Evolutionary conservation across 2,888 invertebrate genomes (phyloP).

Genomic region (Heteromyza rotundicornis): DNA sequence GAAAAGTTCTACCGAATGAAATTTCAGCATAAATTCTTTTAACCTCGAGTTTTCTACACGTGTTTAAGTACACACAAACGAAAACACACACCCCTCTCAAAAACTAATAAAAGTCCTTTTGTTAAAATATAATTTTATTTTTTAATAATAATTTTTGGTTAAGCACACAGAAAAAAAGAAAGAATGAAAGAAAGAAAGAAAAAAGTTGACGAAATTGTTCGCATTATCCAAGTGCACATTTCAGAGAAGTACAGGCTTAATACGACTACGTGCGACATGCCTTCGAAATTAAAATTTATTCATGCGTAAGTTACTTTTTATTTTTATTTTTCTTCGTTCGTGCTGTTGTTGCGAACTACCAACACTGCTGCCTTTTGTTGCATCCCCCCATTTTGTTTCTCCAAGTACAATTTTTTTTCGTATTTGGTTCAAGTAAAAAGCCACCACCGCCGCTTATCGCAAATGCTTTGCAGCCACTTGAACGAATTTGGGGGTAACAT

Average conservation of each 20-base stretch:
- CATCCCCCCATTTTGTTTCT: no score
- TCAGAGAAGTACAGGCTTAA: neutral
- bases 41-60: no score
- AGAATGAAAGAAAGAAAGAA: no score
- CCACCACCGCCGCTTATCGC: neutral
- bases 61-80: no score
- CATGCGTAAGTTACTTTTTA: conserved; percentile 11
- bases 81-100: neutral
- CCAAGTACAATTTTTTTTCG: no score
- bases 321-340: neutral
- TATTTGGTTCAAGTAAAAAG: no score
- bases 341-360: neutral
- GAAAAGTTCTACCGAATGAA: no score
- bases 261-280: neutral
- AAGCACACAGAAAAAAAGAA: neutral
- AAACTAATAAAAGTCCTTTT: neutral
- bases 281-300: conserved; percentile 17
- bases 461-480: neutral
- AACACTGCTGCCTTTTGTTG: no score
- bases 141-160: neutral
- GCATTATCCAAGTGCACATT: neutral
- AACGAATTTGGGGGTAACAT: neutral
- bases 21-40: no score
- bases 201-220: neutral
- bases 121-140: conserved; percentile 2